Evolutionary conservation across 2,113 vertebrate genomes (phyloP), one percentile per base, ranked within the genome.

Genomic region (Hippocampus comes): DNA sequence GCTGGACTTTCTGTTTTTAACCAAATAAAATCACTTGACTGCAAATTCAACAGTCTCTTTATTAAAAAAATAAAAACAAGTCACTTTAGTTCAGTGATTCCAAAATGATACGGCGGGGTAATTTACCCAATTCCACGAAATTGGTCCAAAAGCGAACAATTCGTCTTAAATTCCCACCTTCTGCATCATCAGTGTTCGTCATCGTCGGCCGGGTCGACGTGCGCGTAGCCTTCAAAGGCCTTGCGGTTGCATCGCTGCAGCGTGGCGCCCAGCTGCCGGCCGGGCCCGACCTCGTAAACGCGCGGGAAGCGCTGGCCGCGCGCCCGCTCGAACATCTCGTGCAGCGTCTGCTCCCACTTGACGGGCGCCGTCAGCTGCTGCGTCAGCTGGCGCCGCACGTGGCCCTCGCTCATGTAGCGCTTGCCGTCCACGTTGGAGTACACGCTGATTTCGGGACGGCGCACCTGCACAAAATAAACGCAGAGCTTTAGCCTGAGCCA

Each of bases 331-430:
- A 95, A 99, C 0, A 99, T 85, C 71, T 93, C 84, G 2, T 98
- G 97, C 91, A 99, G 93, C 0, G 92, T 95, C 88, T 99, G 97
- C 73, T 99, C 97, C 97, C 97, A 99, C 80, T 93, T 90, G 51
- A 99, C 97, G 0, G 97, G 95, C 0, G 92, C 94, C 46, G 95
- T 93, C 82, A 98, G 82, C 89, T 99, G 97, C 87, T 91, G 94
- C 30, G 77, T 89, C 76, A 99, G 90, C 90, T 94, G 91, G 59
- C 87, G 83, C 38, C 66, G 79, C 38, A 99, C 86, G 73, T 95
- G 93, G 6, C 78, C 81, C 0, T 92, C 75, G 2, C 94, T 90
- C 87, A 80, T 86, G 87, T 99, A 99, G 60, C 92, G 93, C 0
- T 92, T 93, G 49, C 93, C 93, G 0, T 93, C 83, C 0, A 98